Evolutionary conservation across 2,797 vertebrate genomes (phyloP).

Genomic region (Rhyacichthys aspro): DNA sequence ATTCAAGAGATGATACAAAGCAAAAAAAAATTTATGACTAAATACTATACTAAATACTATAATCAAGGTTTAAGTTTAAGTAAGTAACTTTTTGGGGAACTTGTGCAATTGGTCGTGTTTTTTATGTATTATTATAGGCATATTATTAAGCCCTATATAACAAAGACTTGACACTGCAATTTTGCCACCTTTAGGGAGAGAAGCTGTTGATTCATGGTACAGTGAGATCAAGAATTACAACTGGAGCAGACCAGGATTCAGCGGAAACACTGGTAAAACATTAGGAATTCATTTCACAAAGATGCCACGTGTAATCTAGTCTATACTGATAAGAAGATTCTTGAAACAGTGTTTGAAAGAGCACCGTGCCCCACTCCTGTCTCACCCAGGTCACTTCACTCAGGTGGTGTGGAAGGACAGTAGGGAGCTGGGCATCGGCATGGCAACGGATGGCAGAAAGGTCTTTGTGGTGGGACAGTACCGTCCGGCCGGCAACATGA

Average conservation of each 20-base stretch:
- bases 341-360: too few relatives aligned
- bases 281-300: not conserved
- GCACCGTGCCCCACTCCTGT: not conserved
- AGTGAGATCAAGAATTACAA: constrained; percentile 74
- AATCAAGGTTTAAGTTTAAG: too few relatives aligned
- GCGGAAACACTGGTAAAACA: constrained; percentile 54
- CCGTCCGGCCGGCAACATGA: constrained; percentile 68
- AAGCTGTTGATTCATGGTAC: constrained; percentile 76
- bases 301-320: not conserved
- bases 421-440: constrained; percentile 68
- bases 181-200: constrained; percentile 54
- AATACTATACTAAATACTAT: too few relatives aligned
- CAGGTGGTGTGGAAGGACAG: constrained; percentile 77
- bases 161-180: not conserved
- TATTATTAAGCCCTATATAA: not conserved
- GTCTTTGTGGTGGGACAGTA: constrained; percentile 73
- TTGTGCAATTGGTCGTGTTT: too few relatives aligned
- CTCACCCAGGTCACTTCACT: constrained; percentile 74
- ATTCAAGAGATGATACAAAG: too few relatives aligned
- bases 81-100: too few relatives aligned
- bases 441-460: constrained; percentile 49
- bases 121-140: too few relatives aligned
- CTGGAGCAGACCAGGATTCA: constrained; percentile 52
- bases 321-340: not conserved
- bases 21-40: too few relatives aligned